Conservation (phyloP, 2,797 vertebrate genomes). For the Syngnathus rostellatus region DNA sequence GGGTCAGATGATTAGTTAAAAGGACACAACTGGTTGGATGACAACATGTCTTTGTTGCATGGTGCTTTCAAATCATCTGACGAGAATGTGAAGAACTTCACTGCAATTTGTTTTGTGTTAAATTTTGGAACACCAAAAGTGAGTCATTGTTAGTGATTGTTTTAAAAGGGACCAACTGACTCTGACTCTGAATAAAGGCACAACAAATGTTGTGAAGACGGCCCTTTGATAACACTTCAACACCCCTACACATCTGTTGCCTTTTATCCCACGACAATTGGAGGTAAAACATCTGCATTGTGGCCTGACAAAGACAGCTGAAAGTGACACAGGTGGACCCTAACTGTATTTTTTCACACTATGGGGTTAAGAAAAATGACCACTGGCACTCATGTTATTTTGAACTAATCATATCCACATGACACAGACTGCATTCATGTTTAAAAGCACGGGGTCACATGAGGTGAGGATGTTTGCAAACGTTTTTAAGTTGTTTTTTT, state of each 20-base stretch:
- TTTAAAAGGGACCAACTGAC: conserved; percentile 14
- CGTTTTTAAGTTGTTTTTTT: too few relatives aligned
- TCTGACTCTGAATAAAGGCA: too few relatives aligned
- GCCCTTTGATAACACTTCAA: conserved; percentile 23
- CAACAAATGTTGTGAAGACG: neutral
- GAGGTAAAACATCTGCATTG: conserved; percentile 9
- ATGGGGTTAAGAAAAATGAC: neutral
- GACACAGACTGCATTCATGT: neutral
- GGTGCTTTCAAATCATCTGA: neutral
- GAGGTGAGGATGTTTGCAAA: neutral
- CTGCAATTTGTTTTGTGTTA: neutral
- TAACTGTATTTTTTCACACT: neutral
- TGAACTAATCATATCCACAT: conserved; percentile 8
- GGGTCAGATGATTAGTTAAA: neutral
- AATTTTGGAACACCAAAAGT: neutral
- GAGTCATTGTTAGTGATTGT: conserved; percentile 3
- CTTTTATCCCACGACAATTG: conserved; percentile 29
- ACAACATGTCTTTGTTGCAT: neutral
- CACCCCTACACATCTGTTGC: conserved; percentile 22
- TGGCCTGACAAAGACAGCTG: conserved; percentile 10
- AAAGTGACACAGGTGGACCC: neutral
- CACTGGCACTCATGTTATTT: neutral
- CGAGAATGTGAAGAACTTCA: neutral
- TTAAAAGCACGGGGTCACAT: neutral
- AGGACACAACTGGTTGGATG: neutral